Percentiles rank a stretch among this genome's conserved stretches.
These are phyloP conservation scores for Carcharodon carcharias DNA, from an alignment of 2,797 vertebrate species.

Conservation along the genomic window DNA sequence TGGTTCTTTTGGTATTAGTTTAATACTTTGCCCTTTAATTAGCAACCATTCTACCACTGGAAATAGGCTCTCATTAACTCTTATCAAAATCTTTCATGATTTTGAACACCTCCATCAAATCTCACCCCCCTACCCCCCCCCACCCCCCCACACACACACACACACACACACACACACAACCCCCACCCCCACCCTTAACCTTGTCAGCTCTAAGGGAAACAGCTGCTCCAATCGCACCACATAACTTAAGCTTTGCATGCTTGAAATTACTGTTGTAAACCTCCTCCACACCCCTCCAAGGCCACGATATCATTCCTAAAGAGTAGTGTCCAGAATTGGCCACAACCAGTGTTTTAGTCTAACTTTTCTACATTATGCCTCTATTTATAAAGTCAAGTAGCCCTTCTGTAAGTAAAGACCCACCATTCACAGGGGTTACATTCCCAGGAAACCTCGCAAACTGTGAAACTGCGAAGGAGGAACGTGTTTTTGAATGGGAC, in stretches of 20 bases:
- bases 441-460: too few species aligned
- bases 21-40: background rate
- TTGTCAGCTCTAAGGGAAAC: background rate
- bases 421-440: too few species aligned
- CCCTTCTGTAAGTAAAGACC: background rate
- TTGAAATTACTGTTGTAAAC: background rate
- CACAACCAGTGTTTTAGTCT: background rate
- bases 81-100: background rate
- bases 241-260: background rate
- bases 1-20: background rate
- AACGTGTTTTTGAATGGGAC: too few species aligned
- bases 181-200: too few species aligned
- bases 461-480: too few species aligned
- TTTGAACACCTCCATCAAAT: background rate
- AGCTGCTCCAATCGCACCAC: background rate
- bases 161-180: too few species aligned
- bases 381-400: background rate
- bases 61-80: background rate
- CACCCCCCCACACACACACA: too few species aligned
- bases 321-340: background rate
- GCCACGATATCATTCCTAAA: background rate
- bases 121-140: too few species aligned
- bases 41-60: background rate
- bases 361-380: background rate
- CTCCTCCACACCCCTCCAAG: background rate